Percentiles rank a stretch among this genome's conserved stretches.
Evolutionary conservation across 1,140 invertebrate genomes (phyloP).

Genomic region (Drosophila equinoxialis): DNA sequence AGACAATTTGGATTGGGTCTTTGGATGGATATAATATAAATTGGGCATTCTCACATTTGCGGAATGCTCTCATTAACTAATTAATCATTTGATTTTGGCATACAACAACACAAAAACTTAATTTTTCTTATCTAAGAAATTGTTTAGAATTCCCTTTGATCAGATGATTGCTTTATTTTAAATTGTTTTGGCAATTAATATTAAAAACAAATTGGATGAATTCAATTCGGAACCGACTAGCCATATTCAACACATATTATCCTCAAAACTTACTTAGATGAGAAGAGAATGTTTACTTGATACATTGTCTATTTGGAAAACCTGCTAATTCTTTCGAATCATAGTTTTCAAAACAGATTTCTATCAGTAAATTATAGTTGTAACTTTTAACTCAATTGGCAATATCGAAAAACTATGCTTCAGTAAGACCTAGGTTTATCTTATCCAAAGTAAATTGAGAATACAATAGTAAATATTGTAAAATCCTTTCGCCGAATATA

Average conservation of each 20-base stretch:
- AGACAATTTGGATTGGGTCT: constrained; percentile 51
- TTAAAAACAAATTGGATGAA: constrained; percentile 43
- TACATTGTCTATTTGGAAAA: too few species aligned
- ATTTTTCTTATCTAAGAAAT: constrained; percentile 29
- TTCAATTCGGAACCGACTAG: neutral
- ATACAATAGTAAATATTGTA: neutral
- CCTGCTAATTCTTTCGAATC: too few species aligned
- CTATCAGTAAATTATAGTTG: too few species aligned
- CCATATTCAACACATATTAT: neutral
- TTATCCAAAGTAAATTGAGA: too few species aligned
- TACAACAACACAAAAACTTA: constrained; percentile 22
- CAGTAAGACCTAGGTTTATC: too few species aligned
- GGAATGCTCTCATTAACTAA: constrained; percentile 56
- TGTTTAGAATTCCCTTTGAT: constrained; percentile 20
- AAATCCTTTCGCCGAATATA: neutral
- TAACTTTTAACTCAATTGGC: too few species aligned
- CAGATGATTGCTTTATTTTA: constrained; percentile 49
- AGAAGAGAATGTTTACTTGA: too few species aligned
- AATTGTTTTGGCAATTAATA: constrained; percentile 64
- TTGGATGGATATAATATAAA: constrained; percentile 59
- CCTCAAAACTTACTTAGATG: too few species aligned
- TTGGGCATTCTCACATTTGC: constrained; percentile 60
- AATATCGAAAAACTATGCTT: too few species aligned
- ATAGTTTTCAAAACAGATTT: too few species aligned
- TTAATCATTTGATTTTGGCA: constrained; percentile 49